phyloP scores from a whole-genome alignment of 2,888 invertebrate species.

The Neoitamus cyanurus region DNA sequence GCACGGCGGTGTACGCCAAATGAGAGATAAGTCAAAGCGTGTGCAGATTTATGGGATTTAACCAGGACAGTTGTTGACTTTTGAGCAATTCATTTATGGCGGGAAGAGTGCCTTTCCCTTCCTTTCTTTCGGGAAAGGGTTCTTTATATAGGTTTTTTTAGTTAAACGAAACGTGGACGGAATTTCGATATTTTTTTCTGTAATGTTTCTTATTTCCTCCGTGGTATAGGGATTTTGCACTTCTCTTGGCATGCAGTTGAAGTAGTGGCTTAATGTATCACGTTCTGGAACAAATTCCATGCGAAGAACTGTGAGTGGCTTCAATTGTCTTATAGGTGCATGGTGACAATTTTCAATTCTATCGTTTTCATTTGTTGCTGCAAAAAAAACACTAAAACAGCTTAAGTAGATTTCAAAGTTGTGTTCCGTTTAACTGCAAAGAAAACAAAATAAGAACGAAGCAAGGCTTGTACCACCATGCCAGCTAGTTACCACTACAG shows the following conservation, averaged over 20 bases:
- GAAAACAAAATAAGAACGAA: no score
- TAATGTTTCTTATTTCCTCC: no score
- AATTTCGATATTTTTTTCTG: background rate
- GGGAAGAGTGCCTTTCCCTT: background rate
- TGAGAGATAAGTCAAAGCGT: conserved; percentile 5
- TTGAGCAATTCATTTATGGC: background rate
- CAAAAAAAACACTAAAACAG: background rate
- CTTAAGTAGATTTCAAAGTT: background rate
- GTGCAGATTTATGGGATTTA: background rate
- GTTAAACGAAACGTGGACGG: background rate
- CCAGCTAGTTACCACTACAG: no score
- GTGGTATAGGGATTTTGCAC: background rate
- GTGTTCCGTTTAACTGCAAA: background rate
- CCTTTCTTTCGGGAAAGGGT: background rate
- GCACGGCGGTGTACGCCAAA: background rate
- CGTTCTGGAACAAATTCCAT: background rate
- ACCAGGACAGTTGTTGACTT: background rate
- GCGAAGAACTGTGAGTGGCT: background rate
- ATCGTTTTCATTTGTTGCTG: background rate
- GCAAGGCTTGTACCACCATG: no score
- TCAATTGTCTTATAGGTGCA: background rate
- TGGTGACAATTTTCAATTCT: background rate
- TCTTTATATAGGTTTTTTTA: background rate
- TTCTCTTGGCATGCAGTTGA: background rate
- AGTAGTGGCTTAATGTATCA: background rate